These are phyloP conservation scores for Drosophila kuntzei DNA, from an alignment of 2,888 invertebrate species.

Conservation along the genomic window DNA sequence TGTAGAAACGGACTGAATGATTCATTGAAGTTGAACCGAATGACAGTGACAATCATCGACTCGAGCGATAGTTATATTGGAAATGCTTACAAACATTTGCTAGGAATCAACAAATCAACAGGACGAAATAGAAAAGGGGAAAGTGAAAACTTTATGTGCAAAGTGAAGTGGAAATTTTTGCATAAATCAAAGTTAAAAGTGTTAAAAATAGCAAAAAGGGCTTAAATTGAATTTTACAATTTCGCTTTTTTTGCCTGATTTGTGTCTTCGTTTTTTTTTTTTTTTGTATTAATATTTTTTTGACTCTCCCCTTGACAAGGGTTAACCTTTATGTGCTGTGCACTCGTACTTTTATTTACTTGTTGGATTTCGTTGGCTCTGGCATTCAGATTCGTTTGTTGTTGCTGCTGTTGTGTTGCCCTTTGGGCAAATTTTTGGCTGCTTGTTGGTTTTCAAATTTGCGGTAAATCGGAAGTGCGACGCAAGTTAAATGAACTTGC, in stretches of 20 bases:
- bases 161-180: conserved; percentile 79
- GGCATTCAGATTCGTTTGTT: conserved; percentile 34
- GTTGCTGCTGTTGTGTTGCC: conserved; percentile 35
- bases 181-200: conserved; percentile 80
- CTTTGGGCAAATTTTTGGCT: conserved; percentile 75
- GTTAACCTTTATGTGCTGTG: conserved; percentile 50
- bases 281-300: conserved; percentile 31
- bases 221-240: conserved; percentile 74
- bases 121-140: conserved; percentile 6
- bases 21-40: conserved; percentile 43
- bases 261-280: conserved; percentile 19
- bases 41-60: conserved; percentile 51
- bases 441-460: conserved; percentile 81
- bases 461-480: conserved; percentile 79
- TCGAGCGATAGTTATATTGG: conserved; percentile 43
- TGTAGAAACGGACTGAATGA: conserved; percentile 47
- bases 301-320: conserved; percentile 37
- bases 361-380: conserved; percentile 62
- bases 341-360: conserved; percentile 62
- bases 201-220: conserved; percentile 74
- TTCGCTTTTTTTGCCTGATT: conserved; percentile 31
- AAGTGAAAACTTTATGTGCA: conserved; percentile 45
- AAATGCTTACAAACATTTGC: conserved; percentile 73
- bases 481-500: conserved; percentile 80
- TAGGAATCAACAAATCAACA: conserved; percentile 76